phyloP scores from a whole-genome alignment of 1,140 invertebrate genomes.

The Nasonia vitripennis region DNA sequence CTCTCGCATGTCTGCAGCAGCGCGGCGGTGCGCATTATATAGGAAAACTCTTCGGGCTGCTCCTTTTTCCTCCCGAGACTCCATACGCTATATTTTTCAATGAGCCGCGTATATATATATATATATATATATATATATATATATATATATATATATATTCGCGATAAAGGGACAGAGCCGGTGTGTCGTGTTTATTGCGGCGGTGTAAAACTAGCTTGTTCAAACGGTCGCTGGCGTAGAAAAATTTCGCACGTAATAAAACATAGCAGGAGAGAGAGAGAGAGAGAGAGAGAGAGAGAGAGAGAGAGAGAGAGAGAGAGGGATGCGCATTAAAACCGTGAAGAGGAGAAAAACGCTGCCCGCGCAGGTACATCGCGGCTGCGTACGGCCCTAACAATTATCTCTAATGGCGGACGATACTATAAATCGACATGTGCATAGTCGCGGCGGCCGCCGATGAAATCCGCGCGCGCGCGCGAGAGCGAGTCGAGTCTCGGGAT shows the following conservation, averaged over 20 bases:
- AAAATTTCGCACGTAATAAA: constrained; percentile 73
- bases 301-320: background rate
- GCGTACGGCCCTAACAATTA: constrained; percentile 67
- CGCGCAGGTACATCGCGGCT: constrained; percentile 22
- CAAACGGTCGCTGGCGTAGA: constrained; percentile 56
- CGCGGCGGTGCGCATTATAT: background rate
- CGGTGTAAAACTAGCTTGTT: constrained; percentile 62
- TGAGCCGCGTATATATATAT: too few relatives aligned
- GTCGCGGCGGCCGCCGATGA: constrained; percentile 58
- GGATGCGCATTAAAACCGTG: background rate
- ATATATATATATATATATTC: background rate
- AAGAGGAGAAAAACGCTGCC: constrained; percentile 61
- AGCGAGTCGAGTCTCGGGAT: constrained; percentile 39
- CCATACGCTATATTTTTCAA: background rate
- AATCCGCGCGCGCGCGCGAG: constrained; percentile 58
- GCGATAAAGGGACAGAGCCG: background rate
- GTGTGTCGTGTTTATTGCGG: constrained; percentile 55
- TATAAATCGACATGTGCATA: constrained; percentile 71
- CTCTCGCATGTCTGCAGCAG: background rate
- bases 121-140: too few relatives aligned
- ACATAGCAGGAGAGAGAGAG: constrained; percentile 43
- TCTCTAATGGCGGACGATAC: constrained; percentile 71
- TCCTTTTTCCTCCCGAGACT: constrained; percentile 28
- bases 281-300: background rate
- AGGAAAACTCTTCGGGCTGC: constrained; percentile 28